Conservation (phyloP, 2,888 invertebrate genomes). For the Nomada ruficornis region DNA sequence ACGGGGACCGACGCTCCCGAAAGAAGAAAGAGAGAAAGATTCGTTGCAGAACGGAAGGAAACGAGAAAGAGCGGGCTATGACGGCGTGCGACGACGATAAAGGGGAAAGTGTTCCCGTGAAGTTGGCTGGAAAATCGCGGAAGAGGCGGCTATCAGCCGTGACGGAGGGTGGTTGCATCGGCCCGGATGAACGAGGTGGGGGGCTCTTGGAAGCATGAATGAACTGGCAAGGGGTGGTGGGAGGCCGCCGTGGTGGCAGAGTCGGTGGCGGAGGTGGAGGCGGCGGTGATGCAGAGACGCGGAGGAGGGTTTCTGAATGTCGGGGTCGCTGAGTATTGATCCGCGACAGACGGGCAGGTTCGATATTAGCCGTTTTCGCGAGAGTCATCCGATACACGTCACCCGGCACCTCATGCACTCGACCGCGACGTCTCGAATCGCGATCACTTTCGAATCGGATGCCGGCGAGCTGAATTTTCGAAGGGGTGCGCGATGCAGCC, state of each 20-base stretch:
- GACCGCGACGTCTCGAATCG: conserved; percentile 8
- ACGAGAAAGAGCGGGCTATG: neutral
- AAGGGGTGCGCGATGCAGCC: conserved; percentile 49
- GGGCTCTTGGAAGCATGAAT: conserved; percentile 79
- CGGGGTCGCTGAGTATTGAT: conserved; percentile 84
- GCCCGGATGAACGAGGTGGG: conserved; percentile 63
- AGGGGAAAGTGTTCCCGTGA: neutral
- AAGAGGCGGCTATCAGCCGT: conserved; percentile 37
- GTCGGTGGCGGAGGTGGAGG: conserved; percentile 77
- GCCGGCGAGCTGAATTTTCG: conserved; percentile 43
- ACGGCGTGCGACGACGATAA: neutral
- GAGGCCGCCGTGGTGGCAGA: conserved; percentile 59
- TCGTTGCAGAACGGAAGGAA: neutral
- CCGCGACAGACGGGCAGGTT: conserved; percentile 78
- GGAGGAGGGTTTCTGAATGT: conserved; percentile 81
- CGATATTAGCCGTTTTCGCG: conserved; percentile 81
- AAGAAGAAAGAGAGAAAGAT: neutral
- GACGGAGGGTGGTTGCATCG: conserved; percentile 62
- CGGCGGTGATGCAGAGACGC: conserved; percentile 73
- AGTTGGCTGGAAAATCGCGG: conserved; percentile 28
- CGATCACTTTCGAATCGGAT: conserved; percentile 4
- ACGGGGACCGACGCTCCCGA: too few relatives aligned
- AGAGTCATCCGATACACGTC: conserved; percentile 75
- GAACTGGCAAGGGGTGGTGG: conserved; percentile 73
- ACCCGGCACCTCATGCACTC: conserved; percentile 64